Base-by-base conservation (phyloP, 2,113 vertebrate species). In the Pimephales promelas region DNA sequence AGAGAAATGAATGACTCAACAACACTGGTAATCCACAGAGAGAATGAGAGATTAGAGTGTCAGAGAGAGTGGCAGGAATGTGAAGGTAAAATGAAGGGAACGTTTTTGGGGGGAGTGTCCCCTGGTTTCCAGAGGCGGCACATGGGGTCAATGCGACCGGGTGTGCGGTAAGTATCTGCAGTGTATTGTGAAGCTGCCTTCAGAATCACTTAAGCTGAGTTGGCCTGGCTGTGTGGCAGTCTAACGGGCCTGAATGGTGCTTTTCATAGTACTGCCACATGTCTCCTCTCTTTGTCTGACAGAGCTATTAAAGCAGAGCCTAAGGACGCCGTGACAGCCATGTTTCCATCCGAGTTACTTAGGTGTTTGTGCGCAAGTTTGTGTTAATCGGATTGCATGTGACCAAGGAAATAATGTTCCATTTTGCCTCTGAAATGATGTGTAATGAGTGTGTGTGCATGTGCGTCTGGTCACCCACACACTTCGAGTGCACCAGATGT, bases 201-300 rank as follows among this genome's bases (percentile, higher is more conserved):
- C 57, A 57, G 64, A 73, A 66, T 83, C 72, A 81, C 36, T 86
- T 84, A 79, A 52, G 49, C 45, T 83, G 79, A 81, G 68, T 66
- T 54, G 64, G 75, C 82, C 62, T 80, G 76, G 77, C 76, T 80
- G 68, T 81, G 80, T 14, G 47, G 62, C 61, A 43, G 61, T 3
- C 36, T 57, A 68, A 84, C 43, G 43, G 49, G 31, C 56, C 52
- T 88, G 77, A 88, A 88, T 88, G 64, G 70, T 71, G 86, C 75
- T 83, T 83, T 88, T 88, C 85, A 88, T 88, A 61, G n/a, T 68
- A 71, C 49, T 68, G 72, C 84, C 64, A 83, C 61, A 74, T 71
- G 83, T 81, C 57, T 84, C 64, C 75, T 79, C 76, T 66, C 70
- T 87, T 83, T 75, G 76, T 45, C 84, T 88, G 73, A 70, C 45